Evolutionary conservation across 2,888 invertebrate genomes (phyloP).

Genomic region (Pseudococcus jackbeardsleyi): DNA sequence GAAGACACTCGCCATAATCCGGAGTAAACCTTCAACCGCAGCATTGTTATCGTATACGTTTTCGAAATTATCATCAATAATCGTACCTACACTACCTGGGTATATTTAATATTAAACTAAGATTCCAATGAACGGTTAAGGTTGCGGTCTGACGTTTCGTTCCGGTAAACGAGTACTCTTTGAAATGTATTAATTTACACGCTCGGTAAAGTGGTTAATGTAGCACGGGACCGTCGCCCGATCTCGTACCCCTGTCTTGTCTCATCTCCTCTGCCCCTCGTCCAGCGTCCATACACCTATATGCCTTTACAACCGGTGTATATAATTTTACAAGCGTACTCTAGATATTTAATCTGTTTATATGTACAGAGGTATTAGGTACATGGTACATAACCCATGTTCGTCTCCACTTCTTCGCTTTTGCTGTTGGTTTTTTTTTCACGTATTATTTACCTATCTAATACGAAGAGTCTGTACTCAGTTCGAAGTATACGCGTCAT

Average conservation of each 20-base stretch:
- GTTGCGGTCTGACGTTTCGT: conserved; percentile 64
- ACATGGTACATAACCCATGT: not conserved
- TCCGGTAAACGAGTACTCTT: conserved; percentile 64
- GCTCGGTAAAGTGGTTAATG: conserved; percentile 65
- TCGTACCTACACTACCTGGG: not conserved
- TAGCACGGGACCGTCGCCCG: conserved; percentile 61
- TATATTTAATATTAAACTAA: not conserved
- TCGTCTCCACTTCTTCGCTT: not conserved
- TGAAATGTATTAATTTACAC: conserved; percentile 65
- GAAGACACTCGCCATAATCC: not conserved
- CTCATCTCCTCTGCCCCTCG: not conserved
- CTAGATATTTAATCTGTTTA: conserved; percentile 62
- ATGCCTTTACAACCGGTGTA: conserved; percentile 29
- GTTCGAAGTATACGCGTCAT: not conserved
- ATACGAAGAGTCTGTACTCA: not conserved
- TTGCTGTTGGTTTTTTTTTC: not conserved
- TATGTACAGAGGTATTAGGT: not conserved
- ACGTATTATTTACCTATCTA: conserved; percentile 10
- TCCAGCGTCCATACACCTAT: not conserved
- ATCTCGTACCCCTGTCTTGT: not conserved
- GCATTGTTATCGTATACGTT: conserved; percentile 44
- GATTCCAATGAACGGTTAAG: conserved; percentile 35
- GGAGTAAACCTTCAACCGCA: not conserved
- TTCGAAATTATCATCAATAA: conserved; percentile 30
- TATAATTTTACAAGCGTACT: conserved; percentile 63